A percentile compares a stretch with the other conserved stretches of the same genome.
Conservation (phyloP, 2,797 vertebrate genomes). For the Bufotes viridis region DNA sequence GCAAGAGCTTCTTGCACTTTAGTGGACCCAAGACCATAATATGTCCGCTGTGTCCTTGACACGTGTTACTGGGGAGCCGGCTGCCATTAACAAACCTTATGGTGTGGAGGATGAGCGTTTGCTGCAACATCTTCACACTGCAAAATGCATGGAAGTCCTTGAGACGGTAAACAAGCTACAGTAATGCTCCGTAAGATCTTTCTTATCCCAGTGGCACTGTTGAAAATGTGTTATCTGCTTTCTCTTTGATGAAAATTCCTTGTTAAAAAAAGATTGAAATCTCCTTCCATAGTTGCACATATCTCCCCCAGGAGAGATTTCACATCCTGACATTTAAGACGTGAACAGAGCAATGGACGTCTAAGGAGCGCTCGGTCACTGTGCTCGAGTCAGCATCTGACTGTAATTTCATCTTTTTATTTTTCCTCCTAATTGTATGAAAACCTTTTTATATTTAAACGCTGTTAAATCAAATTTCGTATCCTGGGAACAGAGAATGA, state of each 20-base stretch:
- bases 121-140: background rate
- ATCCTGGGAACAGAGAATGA: background rate
- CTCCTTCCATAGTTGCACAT: conserved; percentile 42
- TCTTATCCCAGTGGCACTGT: conserved; percentile 42
- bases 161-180: conserved; percentile 1
- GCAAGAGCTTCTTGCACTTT: background rate
- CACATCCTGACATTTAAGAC: conserved; percentile 50
- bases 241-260: conserved; percentile 38
- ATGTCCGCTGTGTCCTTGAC: conserved; percentile 12
- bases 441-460: conserved; percentile 14
- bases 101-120: background rate
- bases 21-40: background rate
- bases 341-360: conserved; percentile 16
- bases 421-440: conserved; percentile 21
- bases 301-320: conserved; percentile 46
- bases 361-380: background rate
- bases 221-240: conserved; percentile 46
- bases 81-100: background rate
- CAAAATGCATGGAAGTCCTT: conserved; percentile 14
- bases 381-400: background rate
- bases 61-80: background rate
- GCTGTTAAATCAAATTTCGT: background rate
- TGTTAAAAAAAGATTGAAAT: conserved; percentile 49
- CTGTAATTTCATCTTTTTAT: background rate
- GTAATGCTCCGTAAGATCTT: conserved; percentile 44